Evolutionary conservation across 1,140 invertebrate genomes (phyloP).

Genomic region (Saccostrea cuccullata): DNA sequence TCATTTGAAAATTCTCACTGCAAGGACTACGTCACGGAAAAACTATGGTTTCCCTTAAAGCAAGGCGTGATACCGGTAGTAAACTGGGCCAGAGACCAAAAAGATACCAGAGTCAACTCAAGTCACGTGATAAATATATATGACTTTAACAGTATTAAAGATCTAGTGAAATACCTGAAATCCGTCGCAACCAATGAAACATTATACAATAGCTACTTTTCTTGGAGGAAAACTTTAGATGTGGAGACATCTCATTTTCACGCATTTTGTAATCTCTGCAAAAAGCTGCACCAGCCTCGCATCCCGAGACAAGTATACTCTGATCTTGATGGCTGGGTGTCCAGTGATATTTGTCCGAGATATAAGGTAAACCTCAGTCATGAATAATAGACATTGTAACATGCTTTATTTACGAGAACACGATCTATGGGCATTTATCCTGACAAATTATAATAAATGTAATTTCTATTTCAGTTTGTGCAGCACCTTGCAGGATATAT

Average conservation of each 20-base stretch:
- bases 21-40: conserved; percentile 77
- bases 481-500: neutral
- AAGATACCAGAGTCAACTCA: conserved; percentile 76
- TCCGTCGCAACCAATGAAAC: conserved; percentile 74
- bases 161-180: conserved; percentile 91
- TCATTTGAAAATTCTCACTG: conserved; percentile 78
- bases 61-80: conserved; percentile 71
- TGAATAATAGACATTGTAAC: neutral
- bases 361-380: conserved; percentile 34
- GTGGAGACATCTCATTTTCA: conserved; percentile 61
- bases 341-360: conserved; percentile 58
- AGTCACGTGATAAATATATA: conserved; percentile 96
- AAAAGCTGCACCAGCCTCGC: conserved; percentile 60
- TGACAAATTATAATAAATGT: neutral
- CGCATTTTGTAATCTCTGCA: conserved; percentile 61
- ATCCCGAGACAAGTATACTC: conserved; percentile 65
- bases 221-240: conserved; percentile 67
- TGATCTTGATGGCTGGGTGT: conserved; percentile 67
- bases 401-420: neutral
- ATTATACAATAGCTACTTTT: conserved; percentile 75
- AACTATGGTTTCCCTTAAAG: conserved; percentile 71
- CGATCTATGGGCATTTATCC: neutral
- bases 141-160: conserved; percentile 91
- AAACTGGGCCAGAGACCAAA: conserved; percentile 71
- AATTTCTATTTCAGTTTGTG: neutral